Evolutionary conservation across 1,140 invertebrate genomes (phyloP), one percentile per base, ranked within the genome.

Genomic region (Drosophila dunni): DNA sequence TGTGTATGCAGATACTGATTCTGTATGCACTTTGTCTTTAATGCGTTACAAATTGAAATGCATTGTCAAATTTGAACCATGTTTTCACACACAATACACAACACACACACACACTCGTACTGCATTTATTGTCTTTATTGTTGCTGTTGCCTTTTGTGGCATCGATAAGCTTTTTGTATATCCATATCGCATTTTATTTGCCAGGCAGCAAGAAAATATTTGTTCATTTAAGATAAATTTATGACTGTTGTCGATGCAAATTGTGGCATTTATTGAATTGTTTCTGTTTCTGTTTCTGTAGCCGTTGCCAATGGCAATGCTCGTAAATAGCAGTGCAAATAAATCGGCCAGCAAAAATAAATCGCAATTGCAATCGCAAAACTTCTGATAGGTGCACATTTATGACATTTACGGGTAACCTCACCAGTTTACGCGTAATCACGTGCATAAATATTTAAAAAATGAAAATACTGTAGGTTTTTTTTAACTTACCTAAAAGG

Each of bases 151-250:
- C 76, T 83, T 84, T 86, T 86, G 82, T 71, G 79, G 79, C 83
- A 70, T 56, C 68, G 83, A 89, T 86, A 86, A 86, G 84, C 80
- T 86, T 64, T 83, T 79, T 73, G 81, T 69, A 81, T 74, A 88
- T 69, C 71, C 81, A 75, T 79, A 88, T 88, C 75, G 72, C 46
- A 81, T 73, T 83, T 83, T 86, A 88, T 86, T 86, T 89, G 68
- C 60, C 60, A 15, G 73, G 77, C 81, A 79, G 81, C 81, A 85
- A 86, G 84, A 80, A 89, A 84, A 80, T 89, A 86, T 89, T 89
- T 89, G 84, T 89, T 89, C 84, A 81, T 89, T 89, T 90, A 89
- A 89, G 84, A 84, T 86, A 88, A 78, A 89, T 89, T 89, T 89
- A 88, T 88, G 83, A 81, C 76, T 84, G 84, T 88, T 85, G 75